Evolutionary conservation across 2,888 invertebrate genomes (phyloP).

Genomic region (Ectobius pallidus): DNA sequence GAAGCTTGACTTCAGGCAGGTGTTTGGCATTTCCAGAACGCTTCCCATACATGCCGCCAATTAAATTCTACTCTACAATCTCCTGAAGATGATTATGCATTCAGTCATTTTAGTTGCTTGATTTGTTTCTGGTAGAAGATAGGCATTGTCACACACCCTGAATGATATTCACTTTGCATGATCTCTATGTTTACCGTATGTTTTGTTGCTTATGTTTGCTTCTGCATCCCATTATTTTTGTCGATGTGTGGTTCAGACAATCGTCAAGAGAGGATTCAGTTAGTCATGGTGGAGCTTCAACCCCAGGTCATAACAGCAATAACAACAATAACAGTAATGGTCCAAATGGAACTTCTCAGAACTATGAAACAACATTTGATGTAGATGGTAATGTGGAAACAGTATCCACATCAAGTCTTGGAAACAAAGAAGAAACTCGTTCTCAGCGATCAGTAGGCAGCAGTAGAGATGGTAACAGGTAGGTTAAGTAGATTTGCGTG

Average conservation of each 20-base stretch:
- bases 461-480: constrained; percentile 74
- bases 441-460: constrained; percentile 64
- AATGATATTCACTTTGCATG: too few relatives aligned
- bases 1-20: too few relatives aligned
- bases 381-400: constrained; percentile 92
- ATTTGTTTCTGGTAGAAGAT: too few relatives aligned
- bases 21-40: too few relatives aligned
- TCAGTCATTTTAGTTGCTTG: too few relatives aligned
- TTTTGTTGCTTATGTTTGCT: too few relatives aligned
- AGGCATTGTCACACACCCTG: too few relatives aligned
- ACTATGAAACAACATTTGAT: constrained; percentile 86
- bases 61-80: too few relatives aligned
- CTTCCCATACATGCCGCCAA: too few relatives aligned
- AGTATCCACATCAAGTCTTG: constrained; percentile 79
- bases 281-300: constrained; percentile 36
- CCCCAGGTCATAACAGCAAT: constrained; percentile 30
- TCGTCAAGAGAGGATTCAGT: constrained; percentile 37
- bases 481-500: constrained; percentile 51
- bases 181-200: too few relatives aligned
- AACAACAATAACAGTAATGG: constrained; percentile 47
- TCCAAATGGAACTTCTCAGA: constrained; percentile 64
- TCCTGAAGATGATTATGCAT: too few relatives aligned
- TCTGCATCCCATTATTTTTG: too few relatives aligned
- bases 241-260: constrained; percentile 44
- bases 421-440: constrained; percentile 69